These are phyloP conservation scores for Drosophila subsilvestris DNA, from an alignment of 2,888 invertebrate species.

Conservation along the genomic window DNA sequence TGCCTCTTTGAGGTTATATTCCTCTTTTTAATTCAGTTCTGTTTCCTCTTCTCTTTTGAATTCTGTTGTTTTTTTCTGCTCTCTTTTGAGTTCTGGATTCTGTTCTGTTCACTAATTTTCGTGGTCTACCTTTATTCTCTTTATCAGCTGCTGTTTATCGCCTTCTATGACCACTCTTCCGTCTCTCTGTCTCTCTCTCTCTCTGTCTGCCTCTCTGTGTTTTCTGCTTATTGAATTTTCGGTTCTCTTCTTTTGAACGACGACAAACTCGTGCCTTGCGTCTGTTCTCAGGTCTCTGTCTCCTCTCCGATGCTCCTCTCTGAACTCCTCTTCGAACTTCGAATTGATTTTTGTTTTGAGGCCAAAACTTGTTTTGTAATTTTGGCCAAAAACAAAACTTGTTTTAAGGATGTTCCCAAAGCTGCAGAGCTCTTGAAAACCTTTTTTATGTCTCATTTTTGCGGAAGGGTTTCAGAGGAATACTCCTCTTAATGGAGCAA, in stretches of 20 bases:
- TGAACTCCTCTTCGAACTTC: background rate
- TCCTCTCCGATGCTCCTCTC: slow-evolving; percentile 37
- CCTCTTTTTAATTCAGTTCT: background rate
- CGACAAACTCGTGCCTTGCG: slow-evolving; percentile 67
- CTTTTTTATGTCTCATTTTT: slow-evolving; percentile 65
- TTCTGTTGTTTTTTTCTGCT: slow-evolving; percentile 23
- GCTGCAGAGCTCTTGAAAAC: slow-evolving; percentile 19
- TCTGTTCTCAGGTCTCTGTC: slow-evolving; percentile 46
- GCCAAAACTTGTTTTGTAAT: slow-evolving; percentile 66
- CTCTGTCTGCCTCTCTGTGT: background rate
- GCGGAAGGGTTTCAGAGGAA: background rate
- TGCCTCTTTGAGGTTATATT: slow-evolving; percentile 7
- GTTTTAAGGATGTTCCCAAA: slow-evolving; percentile 70
- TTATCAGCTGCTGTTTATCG: slow-evolving; percentile 78
- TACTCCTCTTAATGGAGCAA: background rate
- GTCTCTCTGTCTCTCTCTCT: background rate
- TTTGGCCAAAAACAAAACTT: slow-evolving; percentile 54
- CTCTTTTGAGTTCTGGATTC: slow-evolving; percentile 17
- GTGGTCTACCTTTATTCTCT: slow-evolving; percentile 62
- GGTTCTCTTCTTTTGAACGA: slow-evolving; percentile 43
- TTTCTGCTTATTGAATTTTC: slow-evolving; percentile 67
- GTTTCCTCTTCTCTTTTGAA: slow-evolving; percentile 1
- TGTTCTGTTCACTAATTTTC: slow-evolving; percentile 63
- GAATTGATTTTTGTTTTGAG: slow-evolving; percentile 73
- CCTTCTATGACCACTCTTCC: slow-evolving; percentile 31